A percentile compares a stretch with the other conserved stretches of the same genome.
These are phyloP conservation scores for Hyperopisus bebe DNA, from an alignment of 2,113 vertebrate genomes.

Conservation along the genomic window DNA sequence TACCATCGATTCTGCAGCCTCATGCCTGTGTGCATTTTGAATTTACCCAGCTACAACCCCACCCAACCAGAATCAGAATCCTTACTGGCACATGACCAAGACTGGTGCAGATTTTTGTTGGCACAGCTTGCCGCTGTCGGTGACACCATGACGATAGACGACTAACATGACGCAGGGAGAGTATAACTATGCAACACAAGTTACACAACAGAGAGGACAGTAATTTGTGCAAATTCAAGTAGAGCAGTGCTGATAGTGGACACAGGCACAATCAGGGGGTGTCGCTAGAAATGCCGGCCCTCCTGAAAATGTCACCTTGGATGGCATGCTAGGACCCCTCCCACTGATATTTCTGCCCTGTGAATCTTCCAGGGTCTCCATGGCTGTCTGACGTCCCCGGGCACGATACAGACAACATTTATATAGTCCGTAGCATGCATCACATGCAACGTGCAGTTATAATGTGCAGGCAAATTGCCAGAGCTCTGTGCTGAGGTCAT, in stretches of 20 bases:
- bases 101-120: neutral
- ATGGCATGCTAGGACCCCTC: neutral
- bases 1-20: neutral
- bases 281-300: neutral
- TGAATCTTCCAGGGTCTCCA: neutral
- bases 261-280: neutral
- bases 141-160: neutral
- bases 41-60: neutral
- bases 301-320: neutral
- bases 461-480: neutral
- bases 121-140: neutral
- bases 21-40: neutral
- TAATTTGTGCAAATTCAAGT: neutral
- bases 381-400: neutral
- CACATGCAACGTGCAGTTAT: neutral
- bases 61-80: neutral
- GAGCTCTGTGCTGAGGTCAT: neutral
- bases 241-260: neutral
- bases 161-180: neutral
- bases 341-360: neutral
- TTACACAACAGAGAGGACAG: neutral
- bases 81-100: neutral
- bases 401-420: neutral
- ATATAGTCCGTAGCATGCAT: neutral
- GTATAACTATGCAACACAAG: neutral